Percentiles rank a stretch among this genome's conserved stretches.
These are phyloP conservation scores for Ageneiosus marmoratus DNA, from an alignment of 2,113 vertebrate genomes.

Conservation along the genomic window DNA sequence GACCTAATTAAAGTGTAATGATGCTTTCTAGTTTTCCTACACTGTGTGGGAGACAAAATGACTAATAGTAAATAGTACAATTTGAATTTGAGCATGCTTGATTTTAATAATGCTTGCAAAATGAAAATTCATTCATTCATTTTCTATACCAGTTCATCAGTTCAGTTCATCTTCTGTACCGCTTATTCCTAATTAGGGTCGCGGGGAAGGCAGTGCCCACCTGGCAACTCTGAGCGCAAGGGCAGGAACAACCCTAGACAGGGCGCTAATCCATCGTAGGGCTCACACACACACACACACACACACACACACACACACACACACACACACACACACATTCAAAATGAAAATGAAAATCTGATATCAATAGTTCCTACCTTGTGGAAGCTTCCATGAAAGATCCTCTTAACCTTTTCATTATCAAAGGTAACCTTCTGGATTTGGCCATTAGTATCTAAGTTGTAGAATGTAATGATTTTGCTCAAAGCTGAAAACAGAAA, in stretches of 20 bases:
- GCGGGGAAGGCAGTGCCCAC: too few relatives aligned
- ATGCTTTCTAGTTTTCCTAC: not conserved
- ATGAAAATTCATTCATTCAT: too few relatives aligned
- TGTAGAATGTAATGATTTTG: conserved; percentile 94
- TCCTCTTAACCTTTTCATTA: conserved; percentile 83
- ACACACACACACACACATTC: too few relatives aligned
- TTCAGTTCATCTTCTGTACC: too few relatives aligned
- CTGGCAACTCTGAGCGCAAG: too few relatives aligned
- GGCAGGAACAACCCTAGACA: too few relatives aligned
- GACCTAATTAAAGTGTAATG: not conserved
- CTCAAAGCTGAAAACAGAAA: conserved; percentile 81
- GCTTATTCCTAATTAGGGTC: too few relatives aligned
- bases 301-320: too few relatives aligned
- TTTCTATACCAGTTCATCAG: too few relatives aligned
- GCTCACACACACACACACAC: too few relatives aligned
- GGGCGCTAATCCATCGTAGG: too few relatives aligned
- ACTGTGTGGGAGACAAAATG: not conserved
- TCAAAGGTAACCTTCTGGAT: conserved; percentile 88
- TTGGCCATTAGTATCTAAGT: conserved; percentile 92
- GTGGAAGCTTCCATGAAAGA: conserved; percentile 98
- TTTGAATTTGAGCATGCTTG: not conserved
- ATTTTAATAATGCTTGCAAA: not conserved
- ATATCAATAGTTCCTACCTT: conserved; percentile 81
- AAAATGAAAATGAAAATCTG: conserved; percentile 7
- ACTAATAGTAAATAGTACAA: not conserved